Base-by-base conservation (phyloP, 2,113 vertebrate species). In the Chaetura pelagica region DNA sequence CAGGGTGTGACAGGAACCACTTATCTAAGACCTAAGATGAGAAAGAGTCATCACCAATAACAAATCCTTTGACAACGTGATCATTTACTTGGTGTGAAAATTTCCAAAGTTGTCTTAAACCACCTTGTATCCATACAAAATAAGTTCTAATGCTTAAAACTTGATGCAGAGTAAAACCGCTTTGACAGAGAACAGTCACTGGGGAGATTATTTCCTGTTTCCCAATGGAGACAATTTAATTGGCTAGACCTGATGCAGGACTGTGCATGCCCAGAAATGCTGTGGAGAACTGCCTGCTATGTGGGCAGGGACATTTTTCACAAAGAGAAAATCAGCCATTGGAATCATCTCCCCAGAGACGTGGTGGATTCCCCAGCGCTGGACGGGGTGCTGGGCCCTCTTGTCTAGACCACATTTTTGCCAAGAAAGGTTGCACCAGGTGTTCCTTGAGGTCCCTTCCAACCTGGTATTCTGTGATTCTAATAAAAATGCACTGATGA, bases 1-100 rank as follows among this genome's bases (percentile, higher is more conserved):
- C 29, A 74, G 0, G 3, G 48, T 1, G 13, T 0, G 22, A 17
- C 69, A 48, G 66, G 2, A 32, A 15, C 30, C 19, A 1, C 64
- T 9, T n/a, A 30, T 16, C 24, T 44, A 0, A 7, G 63, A 17
- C 46, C 14, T 13, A 1, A 24, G 49, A 34, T 3, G 15, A 62
- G 55, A 32, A 71, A 51, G 34, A n/a, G 22, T 24, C 29, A 3
- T 2, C 9, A 2, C 3, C 48, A 21, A 13, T 8, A n/a, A 12
- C 23, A 19, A 16, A 1, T 14, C 61, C 46, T 27, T 19, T 17
- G 32, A 44, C n/a, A 68, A n/a, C n/a, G 29, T 0, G 0, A 5
- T 6, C 7, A 2, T 26, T 54, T 69, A 32, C 26, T 23, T 26
- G 21, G 29, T 11, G 52, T 58, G 75, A 74, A 34, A 46, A 29